These are phyloP conservation scores for Psettodes erumei DNA, from an alignment of 2,113 vertebrate genomes.

Conservation along the genomic window DNA sequence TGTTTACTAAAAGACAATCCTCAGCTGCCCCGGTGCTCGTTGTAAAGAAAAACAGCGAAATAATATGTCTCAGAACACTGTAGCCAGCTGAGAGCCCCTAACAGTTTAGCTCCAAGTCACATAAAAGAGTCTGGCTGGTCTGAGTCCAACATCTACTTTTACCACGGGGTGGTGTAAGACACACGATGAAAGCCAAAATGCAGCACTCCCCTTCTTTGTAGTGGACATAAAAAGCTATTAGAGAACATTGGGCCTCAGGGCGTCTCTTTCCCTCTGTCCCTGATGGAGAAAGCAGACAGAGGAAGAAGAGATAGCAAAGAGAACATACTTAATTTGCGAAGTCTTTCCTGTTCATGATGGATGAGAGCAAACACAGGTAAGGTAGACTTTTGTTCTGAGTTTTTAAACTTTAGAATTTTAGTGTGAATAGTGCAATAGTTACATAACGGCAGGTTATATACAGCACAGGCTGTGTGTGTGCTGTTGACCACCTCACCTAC, in stretches of 20 bases:
- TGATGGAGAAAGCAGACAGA: conserved; percentile 34
- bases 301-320: conserved; percentile 20
- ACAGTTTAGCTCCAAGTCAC: conserved; percentile 25
- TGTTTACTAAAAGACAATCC: conserved; percentile 8
- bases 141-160: conserved; percentile 16
- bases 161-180: conserved; percentile 1
- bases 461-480: not conserved
- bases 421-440: not conserved
- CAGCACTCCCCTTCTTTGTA: conserved; percentile 45
- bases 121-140: conserved; percentile 1
- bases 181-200: conserved; percentile 33
- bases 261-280: conserved; percentile 1
- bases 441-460: not conserved
- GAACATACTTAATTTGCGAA: conserved; percentile 7
- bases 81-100: conserved; percentile 16
- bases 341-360: conserved; percentile 20
- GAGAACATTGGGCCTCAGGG: conserved; percentile 46
- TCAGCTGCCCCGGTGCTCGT: not conserved
- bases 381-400: not conserved
- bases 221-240: conserved; percentile 75
- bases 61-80: conserved; percentile 3
- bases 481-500: not conserved
- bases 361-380: conserved; percentile 38
- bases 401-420: not conserved
- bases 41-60: conserved; percentile 8